Base-by-base conservation (phyloP, 2,888 invertebrate species). In the Cryptosula pallasiana region DNA sequence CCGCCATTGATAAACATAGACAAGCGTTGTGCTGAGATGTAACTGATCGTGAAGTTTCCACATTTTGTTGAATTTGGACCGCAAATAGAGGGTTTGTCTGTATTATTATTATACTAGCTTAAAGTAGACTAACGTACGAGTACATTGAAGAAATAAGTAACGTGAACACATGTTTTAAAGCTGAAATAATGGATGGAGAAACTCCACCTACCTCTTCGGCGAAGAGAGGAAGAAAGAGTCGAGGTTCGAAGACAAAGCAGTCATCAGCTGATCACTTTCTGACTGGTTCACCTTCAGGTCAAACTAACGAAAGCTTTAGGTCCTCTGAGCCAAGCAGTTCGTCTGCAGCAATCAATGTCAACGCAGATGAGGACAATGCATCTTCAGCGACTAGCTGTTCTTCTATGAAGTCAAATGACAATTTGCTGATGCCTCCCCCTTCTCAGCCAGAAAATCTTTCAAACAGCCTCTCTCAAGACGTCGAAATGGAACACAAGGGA, bases 151-250 rank as follows among this genome's bases (percentile, higher is more conserved):
- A 20, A 5, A 5, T 45, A 45, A 5, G 5, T 13, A 45, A 45
- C 45, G 5, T 20, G 5, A 13, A 5, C 20, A 45, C 5, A 13
- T 5, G 9, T 45, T 5, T 45, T 5, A 45, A 45, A 20, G 5
- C 20, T 45, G 45, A 13, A 29, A 63, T 29, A 63, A 63, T 63
- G 63, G 63, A 63, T 63, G 32, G 63, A 63, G 63, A 63, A 32
- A 27, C 3, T 27, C 45, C 45, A 20, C 45, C 45, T 45, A 20
- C 20, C 45, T n/a, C n/a, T n/a, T 45, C 45, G 20, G 5, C 45
- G 20, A 45, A 45, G 45, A 5, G 45, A 45, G 45, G 45, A 45
- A 45, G 45, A 45, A 45, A 45, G 20, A 45, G 63, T 25, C 20
- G 63, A 63, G 3, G 29, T 9, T 2, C 63, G 9, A 63, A 63